Evolutionary conservation across 2,888 invertebrate species (phyloP), one percentile per base, ranked within the genome.

Genomic region (Disparrhopalites patrizii): DNA sequence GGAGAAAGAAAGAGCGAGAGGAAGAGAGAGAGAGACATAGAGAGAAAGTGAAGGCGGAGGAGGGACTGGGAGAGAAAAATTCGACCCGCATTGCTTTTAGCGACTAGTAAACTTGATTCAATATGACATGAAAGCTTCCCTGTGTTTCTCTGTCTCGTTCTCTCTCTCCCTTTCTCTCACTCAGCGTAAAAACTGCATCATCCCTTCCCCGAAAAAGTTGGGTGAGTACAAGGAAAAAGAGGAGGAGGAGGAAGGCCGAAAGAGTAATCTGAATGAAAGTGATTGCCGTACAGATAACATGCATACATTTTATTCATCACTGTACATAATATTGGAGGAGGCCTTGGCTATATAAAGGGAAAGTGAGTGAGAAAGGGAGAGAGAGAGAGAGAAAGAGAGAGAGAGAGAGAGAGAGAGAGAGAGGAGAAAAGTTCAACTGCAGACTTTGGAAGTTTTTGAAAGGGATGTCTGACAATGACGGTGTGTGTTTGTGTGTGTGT

Each of bases 231-330:
- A 36, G 36, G 36, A 36, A 36, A 36, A 8, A 10, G 36, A 10
- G 36, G 8, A 10, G 8, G 36, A 10, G 36, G 8, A 15, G 36
- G 36, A 15, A 36, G 15, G 15, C 10, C 36, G 15, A 36, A 47
- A 47, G 47, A 10, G 10, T 50, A 50, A 23, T 50, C 50, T 50
- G 50, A 50, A 25, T 52, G 27, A 25, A 52, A 52, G 52, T 52
- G 52, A 52, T 52, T 52, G 52, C 40, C 18, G 40, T 18, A 40
- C n/a, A n/a, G n/a, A n/a, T n/a, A n/a, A n/a, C n/a, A n/a, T n/a
- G n/a, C n/a, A n/a, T n/a, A n/a, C n/a, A n/a, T n/a, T n/a, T n/a
- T n/a, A n/a, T n/a, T n/a, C 10, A 8, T 10, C 36, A 36, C 36
- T 36, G 36, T 10, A 15, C 8, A 8, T 36, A 15, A 36, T 36